Conservation (phyloP, 2,888 invertebrate genomes). For the Podabrus alpinus region DNA sequence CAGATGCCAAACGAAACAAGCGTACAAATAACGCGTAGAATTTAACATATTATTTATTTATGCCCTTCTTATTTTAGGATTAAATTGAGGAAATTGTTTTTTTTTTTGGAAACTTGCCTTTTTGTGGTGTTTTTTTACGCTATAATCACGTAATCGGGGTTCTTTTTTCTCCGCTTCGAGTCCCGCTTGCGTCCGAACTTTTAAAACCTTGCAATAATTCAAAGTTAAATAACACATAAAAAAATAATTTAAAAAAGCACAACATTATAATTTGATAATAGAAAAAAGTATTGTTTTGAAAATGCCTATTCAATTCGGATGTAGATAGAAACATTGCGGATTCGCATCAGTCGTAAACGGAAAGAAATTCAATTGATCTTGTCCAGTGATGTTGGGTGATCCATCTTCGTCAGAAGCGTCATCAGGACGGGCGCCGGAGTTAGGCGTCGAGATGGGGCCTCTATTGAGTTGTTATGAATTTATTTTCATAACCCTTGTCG, state of each 20-base stretch:
- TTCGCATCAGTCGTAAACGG: conserved; percentile 50
- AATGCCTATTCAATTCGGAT: conserved; percentile 36
- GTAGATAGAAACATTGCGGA: conserved; percentile 38
- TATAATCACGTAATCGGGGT: neutral
- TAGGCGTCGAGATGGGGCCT: conserved; percentile 48
- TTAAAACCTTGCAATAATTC: too few species aligned
- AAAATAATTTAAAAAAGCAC: neutral
- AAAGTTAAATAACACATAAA: neutral
- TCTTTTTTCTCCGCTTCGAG: neutral
- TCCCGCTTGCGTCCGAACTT: too few species aligned
- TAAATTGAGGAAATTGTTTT: conserved; percentile 36
- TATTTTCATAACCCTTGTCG: conserved; percentile 44
- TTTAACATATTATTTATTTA: conserved; percentile 37
- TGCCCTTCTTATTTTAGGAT: conserved; percentile 39
- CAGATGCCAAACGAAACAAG: conserved; percentile 42
- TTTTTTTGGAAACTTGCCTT: conserved; percentile 6
- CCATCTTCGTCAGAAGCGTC: conserved; percentile 58
- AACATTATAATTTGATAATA: neutral
- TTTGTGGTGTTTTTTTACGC: neutral
- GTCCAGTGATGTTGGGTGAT: conserved; percentile 59
- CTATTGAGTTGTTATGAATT: conserved; percentile 52
- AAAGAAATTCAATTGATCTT: conserved; percentile 65
- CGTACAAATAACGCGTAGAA: conserved; percentile 39
- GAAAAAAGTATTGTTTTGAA: conserved; percentile 4
- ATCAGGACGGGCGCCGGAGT: conserved; percentile 48